These are phyloP conservation scores for Frankliniella fusca DNA, from an alignment of 2,888 invertebrate species.

Conservation along the genomic window DNA sequence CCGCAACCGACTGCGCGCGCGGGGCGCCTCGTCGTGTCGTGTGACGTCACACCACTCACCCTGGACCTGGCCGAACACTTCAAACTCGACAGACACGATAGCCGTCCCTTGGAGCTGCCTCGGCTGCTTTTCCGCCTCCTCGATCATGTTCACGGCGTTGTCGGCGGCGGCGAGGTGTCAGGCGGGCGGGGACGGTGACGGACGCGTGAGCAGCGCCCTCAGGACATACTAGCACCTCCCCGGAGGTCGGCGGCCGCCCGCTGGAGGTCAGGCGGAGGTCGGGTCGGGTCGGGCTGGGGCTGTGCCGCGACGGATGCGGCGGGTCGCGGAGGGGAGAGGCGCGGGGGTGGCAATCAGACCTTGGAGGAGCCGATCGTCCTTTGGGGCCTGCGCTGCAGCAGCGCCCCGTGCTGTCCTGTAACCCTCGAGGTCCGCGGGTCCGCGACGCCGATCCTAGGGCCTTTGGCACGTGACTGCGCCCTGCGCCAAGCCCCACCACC, in stretches of 20 bases:
- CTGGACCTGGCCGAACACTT: conserved; percentile 87
- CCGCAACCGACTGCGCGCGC: not conserved
- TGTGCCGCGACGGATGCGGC: too few relatives aligned
- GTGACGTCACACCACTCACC: conserved; percentile 53
- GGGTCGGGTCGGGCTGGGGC: too few relatives aligned
- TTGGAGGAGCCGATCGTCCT: too few relatives aligned
- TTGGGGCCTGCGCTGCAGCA: not conserved
- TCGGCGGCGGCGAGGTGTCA: not conserved
- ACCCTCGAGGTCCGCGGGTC: not conserved
- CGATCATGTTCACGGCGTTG: not conserved
- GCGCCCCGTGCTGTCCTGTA: not conserved
- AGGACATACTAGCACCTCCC: too few relatives aligned
- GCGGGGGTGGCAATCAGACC: too few relatives aligned
- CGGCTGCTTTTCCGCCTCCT: not conserved
- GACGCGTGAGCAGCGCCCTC: too few relatives aligned
- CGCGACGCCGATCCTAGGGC: not conserved
- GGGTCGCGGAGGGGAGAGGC: too few relatives aligned
- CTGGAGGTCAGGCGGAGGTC: too few relatives aligned
- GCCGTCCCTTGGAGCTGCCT: conserved; percentile 36
- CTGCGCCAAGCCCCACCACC: not conserved
- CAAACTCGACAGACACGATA: conserved; percentile 78
- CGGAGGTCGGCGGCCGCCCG: too few relatives aligned
- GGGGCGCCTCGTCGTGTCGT: not conserved
- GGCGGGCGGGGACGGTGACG: too few relatives aligned
- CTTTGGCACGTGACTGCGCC: not conserved